phyloP scores from a whole-genome alignment of 2,113 vertebrate genomes.

The Onychostoma macrolepis region DNA sequence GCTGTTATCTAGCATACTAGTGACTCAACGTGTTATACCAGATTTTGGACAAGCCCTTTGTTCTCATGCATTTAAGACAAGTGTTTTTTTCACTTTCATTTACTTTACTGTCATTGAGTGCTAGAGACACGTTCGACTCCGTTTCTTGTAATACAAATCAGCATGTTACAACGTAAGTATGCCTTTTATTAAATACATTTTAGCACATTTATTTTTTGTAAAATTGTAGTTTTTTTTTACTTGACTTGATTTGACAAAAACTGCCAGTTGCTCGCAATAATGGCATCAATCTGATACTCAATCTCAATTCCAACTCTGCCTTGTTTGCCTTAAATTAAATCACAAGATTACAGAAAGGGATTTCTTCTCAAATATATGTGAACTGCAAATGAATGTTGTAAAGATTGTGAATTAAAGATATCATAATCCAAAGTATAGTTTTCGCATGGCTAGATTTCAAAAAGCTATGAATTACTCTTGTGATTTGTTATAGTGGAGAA shows the following conservation, averaged over 20 bases:
- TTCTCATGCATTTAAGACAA: not conserved
- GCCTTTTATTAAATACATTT: not conserved
- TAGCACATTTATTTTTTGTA: not conserved
- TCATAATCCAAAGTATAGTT: not conserved
- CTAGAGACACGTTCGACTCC: not conserved
- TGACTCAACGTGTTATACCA: not conserved
- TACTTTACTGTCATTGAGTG: not conserved
- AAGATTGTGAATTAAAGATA: not conserved
- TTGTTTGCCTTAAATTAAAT: not conserved
- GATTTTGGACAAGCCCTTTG: conserved; percentile 12
- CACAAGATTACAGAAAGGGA: not conserved
- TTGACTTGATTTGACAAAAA: not conserved
- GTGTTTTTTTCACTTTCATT: conserved; percentile 10
- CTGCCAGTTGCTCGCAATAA: not conserved
- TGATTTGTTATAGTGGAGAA: not conserved
- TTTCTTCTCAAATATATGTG: not conserved
- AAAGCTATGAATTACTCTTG: not conserved
- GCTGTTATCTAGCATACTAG: not conserved
- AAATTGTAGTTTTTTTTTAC: not conserved
- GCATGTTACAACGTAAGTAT: conserved; percentile 8
- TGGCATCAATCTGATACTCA: not conserved
- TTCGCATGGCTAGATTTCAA: not conserved
- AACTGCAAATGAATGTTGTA: not conserved
- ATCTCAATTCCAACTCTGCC: not conserved
- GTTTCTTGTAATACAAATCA: not conserved